These are phyloP conservation scores for Echinometra lucunter DNA, from an alignment of 53 echinoderm and acorn worm genomes.

Conservation along the genomic window DNA sequence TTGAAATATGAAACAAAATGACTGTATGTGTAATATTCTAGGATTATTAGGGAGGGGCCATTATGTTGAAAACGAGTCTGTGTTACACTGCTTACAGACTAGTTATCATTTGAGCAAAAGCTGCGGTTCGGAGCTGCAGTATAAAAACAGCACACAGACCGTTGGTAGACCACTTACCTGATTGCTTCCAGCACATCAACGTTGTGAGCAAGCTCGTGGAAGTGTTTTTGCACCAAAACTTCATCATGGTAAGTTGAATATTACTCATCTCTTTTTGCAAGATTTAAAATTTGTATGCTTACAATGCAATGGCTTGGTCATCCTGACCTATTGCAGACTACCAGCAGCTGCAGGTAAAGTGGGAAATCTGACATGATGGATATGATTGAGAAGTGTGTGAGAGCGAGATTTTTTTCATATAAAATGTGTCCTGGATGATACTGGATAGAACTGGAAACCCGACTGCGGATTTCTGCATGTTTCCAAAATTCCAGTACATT, in stretches of 20 bases:
- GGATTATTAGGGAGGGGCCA: background rate
- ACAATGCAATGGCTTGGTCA: background rate
- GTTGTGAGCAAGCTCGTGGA: background rate
- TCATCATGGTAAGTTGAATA: background rate
- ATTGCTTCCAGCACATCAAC: background rate
- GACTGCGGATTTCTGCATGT: no score
- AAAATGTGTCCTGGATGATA: no score
- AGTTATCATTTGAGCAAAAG: background rate
- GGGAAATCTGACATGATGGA: no score
- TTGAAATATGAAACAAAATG: background rate
- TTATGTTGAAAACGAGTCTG: background rate
- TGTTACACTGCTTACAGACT: background rate
- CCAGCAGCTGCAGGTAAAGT: background rate
- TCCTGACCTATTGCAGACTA: background rate
- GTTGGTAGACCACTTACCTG: background rate
- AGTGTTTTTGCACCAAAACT: background rate
- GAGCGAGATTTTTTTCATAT: no score
- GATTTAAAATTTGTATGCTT: background rate
- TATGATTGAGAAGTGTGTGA: no score
- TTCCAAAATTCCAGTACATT: no score
- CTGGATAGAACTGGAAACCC: no score
- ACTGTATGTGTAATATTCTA: background rate
- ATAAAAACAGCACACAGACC: background rate
- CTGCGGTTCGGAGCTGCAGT: background rate
- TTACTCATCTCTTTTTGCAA: background rate